Percentiles rank a stretch among this genome's conserved stretches.
phyloP scores from a whole-genome alignment of 2,888 invertebrate genomes.

The Heliconius ethilla region DNA sequence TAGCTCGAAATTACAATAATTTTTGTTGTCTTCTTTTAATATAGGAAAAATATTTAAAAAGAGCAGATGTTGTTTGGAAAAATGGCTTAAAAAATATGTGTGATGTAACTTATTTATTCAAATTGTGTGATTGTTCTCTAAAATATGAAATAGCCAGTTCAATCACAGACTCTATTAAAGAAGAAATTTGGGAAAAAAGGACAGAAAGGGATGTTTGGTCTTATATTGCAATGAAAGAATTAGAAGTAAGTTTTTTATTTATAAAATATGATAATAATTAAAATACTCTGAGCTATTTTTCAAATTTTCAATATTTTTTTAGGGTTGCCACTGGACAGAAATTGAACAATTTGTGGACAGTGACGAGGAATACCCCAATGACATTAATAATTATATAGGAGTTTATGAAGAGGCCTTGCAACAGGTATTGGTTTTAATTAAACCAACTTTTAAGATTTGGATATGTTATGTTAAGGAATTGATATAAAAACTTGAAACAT shows the following conservation, averaged over 20 bases:
- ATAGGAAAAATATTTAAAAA: constrained; percentile 76
- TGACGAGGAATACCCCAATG: constrained; percentile 56
- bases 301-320: constrained; percentile 39
- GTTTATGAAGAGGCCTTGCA: constrained; percentile 71
- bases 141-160: constrained; percentile 82
- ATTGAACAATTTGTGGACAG: constrained; percentile 65
- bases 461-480: neutral
- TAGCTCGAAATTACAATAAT: constrained; percentile 1
- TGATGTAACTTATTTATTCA: constrained; percentile 81
- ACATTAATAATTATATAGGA: constrained; percentile 64
- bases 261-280: neutral
- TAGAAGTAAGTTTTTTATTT: constrained; percentile 58
- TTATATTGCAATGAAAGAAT: constrained; percentile 71
- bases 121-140: constrained; percentile 81
- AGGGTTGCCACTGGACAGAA: constrained; percentile 72
- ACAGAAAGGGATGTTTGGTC: constrained; percentile 68
- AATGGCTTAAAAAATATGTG: constrained; percentile 82
- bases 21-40: constrained; percentile 45
- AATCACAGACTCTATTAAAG: constrained; percentile 72
- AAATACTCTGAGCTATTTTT: neutral
- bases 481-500: neutral
- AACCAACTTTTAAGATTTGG: too few species aligned
- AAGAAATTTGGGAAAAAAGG: constrained; percentile 66
- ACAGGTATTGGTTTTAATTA: constrained; percentile 51
- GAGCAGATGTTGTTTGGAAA: constrained; percentile 83